A percentile compares a stretch with the other conserved stretches of the same genome.
phyloP scores from a whole-genome alignment of 2,888 invertebrate species.

The Morpho achilles region DNA sequence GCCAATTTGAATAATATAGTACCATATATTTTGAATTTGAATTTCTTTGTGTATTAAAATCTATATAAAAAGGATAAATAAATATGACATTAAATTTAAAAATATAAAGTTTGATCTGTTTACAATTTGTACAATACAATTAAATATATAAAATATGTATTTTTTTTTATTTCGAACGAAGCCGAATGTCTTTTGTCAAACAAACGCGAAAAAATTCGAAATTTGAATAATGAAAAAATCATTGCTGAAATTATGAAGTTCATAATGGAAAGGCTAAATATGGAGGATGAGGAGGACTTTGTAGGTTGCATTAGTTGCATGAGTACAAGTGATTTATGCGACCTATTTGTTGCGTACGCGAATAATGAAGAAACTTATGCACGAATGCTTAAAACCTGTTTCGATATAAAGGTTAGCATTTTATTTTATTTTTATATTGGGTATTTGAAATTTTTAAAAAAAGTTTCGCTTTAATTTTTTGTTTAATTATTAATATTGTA shows the following conservation, averaged over 20 bases:
- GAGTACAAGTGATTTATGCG: slow-evolving; percentile 67
- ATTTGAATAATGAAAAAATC: slow-evolving; percentile 15
- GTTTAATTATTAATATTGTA: too few relatives aligned
- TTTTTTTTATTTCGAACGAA: slow-evolving; percentile 5
- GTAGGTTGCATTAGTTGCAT: slow-evolving; percentile 75
- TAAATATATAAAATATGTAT: not conserved
- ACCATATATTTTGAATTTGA: too few relatives aligned
- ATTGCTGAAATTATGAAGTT: slow-evolving; percentile 9
- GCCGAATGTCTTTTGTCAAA: slow-evolving; percentile 16
- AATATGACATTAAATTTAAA: too few relatives aligned
- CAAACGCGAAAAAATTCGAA: slow-evolving; percentile 20
- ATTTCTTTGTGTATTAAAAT: too few relatives aligned
- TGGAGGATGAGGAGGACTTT: slow-evolving; percentile 59
- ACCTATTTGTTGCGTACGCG: slow-evolving; percentile 68
- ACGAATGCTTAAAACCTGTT: slow-evolving; percentile 69
- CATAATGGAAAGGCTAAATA: slow-evolving; percentile 27
- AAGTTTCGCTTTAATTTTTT: too few relatives aligned
- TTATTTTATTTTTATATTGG: slow-evolving; percentile 22
- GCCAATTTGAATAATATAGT: too few relatives aligned
- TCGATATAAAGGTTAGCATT: slow-evolving; percentile 58
- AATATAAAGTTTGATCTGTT: too few relatives aligned
- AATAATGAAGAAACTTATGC: slow-evolving; percentile 66
- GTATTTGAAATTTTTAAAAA: not conserved
- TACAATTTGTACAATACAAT: too few relatives aligned
- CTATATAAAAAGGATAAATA: too few relatives aligned